phyloP scores from a whole-genome alignment of 2,888 invertebrate genomes.

The Limulus polyphemus region DNA sequence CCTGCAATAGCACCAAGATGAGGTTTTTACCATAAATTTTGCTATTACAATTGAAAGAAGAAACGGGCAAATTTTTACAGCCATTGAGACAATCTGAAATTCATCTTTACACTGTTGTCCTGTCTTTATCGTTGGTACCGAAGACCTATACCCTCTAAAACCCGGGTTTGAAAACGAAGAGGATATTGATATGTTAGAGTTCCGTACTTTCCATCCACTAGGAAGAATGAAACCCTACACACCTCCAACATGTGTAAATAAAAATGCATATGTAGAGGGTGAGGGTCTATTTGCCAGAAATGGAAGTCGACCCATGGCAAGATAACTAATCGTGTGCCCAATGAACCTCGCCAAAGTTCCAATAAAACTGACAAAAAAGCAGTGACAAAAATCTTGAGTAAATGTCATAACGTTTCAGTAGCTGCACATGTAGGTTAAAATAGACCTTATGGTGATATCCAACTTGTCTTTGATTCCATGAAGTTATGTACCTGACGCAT shows the following conservation, averaged over 20 bases:
- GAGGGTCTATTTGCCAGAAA: constrained; percentile 21
- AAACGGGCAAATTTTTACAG: too few relatives aligned
- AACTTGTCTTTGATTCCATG: constrained; percentile 20
- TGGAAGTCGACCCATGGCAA: constrained; percentile 12
- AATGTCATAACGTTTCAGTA: constrained; percentile 7
- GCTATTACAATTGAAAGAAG: not conserved
- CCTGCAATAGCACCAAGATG: constrained; percentile 1
- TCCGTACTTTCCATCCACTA: constrained; percentile 12
- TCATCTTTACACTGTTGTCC: not conserved
- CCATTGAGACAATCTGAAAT: not conserved
- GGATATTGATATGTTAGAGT: not conserved
- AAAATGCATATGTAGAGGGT: constrained; percentile 23
- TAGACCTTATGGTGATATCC: constrained; percentile 22
- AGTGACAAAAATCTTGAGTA: not conserved
- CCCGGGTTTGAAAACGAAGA: not conserved
- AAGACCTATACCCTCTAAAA: not conserved
- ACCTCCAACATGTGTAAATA: constrained; percentile 17
- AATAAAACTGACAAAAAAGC: not conserved
- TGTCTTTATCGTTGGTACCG: not conserved
- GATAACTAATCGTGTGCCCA: constrained; percentile 6
- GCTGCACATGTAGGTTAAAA: constrained; percentile 11
- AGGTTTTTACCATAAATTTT: not conserved
- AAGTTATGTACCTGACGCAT: constrained; percentile 19
- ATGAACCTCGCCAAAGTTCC: constrained; percentile 9
- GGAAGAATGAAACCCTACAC: constrained; percentile 14